Evolutionary conservation across 1,140 invertebrate species (phyloP).

Genomic region (Tetramorium simillimum): DNA sequence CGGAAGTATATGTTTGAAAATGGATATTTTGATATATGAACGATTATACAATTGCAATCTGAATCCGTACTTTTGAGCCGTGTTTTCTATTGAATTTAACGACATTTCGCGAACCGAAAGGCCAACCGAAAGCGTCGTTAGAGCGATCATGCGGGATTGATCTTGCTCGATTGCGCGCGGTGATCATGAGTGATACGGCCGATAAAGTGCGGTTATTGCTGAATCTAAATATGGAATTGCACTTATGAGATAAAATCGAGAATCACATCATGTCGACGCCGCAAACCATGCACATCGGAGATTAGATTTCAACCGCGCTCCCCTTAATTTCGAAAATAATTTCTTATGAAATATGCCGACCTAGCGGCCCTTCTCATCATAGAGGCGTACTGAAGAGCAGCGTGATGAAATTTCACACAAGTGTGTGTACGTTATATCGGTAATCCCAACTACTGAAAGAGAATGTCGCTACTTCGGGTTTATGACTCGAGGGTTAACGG

Average conservation of each 20-base stretch:
- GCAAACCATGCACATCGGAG: not conserved
- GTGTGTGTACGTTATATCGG: not conserved
- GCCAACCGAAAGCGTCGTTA: not conserved
- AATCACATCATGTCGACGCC: not conserved
- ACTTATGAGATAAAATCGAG: slow-evolving; percentile 2
- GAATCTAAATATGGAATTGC: slow-evolving; percentile 36
- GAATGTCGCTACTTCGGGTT: not conserved
- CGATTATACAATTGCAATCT: not conserved
- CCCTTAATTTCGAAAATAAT: slow-evolving; percentile 55
- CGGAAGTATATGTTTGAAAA: not conserved
- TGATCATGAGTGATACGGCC: not conserved
- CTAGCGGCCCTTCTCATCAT: not conserved
- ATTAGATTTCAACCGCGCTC: not conserved
- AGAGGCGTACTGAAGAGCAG: not conserved
- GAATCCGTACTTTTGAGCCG: too few relatives aligned
- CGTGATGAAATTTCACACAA: slow-evolving; percentile 30
- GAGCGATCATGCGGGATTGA: not conserved
- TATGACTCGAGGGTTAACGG: not conserved
- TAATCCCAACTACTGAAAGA: slow-evolving; percentile 17
- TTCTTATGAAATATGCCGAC: slow-evolving; percentile 41
- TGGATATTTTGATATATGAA: not conserved
- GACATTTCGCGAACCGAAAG: not conserved
- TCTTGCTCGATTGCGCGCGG: not conserved
- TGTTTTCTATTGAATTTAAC: not conserved
- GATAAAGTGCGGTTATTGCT: not conserved